phyloP scores from a whole-genome alignment of 2,888 invertebrate genomes.

The Gryllus longicercus region DNA sequence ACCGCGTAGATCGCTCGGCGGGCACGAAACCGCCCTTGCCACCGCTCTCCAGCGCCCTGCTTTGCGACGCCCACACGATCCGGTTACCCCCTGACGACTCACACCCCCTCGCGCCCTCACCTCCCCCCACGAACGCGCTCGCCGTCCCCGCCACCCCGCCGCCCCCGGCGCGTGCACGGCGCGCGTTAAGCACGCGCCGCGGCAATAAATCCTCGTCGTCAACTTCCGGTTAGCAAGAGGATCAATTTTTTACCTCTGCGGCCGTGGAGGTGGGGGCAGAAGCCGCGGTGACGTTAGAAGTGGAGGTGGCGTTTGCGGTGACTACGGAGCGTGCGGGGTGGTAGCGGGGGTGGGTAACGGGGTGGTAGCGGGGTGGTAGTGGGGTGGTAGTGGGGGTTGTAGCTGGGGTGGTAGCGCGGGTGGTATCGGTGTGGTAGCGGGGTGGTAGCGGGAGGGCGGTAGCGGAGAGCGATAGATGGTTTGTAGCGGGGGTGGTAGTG shows the following conservation, averaged over 20 bases:
- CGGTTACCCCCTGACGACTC: neutral
- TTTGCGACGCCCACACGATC: neutral
- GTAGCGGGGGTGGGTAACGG: fast-evolving
- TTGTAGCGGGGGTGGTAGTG: too few species aligned
- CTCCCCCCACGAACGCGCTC: neutral
- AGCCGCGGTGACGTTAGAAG: neutral
- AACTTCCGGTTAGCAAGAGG: constrained; percentile 17
- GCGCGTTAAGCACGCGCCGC: constrained; percentile 2
- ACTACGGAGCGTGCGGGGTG: neutral
- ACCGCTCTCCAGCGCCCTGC: neutral
- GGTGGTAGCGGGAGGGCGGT: too few species aligned
- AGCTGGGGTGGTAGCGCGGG: too few species aligned
- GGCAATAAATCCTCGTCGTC: constrained; percentile 2
- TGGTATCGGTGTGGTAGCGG: too few species aligned
- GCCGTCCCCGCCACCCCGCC: neutral
- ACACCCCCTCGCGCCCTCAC: neutral
- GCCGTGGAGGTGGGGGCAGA: neutral
- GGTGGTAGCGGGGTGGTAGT: too few species aligned
- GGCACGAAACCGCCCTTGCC: too few species aligned
- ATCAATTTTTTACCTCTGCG: constrained; percentile 7
- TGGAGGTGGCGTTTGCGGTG: neutral
- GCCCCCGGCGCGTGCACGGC: neutral
- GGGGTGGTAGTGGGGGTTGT: too few species aligned
- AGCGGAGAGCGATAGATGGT: too few species aligned
- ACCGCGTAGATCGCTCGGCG: too few species aligned